Percentiles rank a stretch among this genome's conserved stretches.
phyloP scores from a whole-genome alignment of 1,140 invertebrate species.

The Carcinoscorpius rotundicauda region DNA sequence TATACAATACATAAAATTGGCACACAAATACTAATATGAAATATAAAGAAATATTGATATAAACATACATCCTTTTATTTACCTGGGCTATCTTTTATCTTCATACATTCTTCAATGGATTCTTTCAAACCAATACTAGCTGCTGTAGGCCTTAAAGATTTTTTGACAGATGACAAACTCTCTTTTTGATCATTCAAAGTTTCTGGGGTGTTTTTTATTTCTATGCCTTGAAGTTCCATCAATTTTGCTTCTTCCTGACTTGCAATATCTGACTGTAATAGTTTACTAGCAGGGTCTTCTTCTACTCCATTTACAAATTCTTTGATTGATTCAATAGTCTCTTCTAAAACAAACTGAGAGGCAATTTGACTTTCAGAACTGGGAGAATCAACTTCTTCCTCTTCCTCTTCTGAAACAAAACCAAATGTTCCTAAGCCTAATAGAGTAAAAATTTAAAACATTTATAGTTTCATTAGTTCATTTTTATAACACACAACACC shows the following conservation, averaged over 20 bases:
- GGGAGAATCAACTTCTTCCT: constrained; percentile 7
- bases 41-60: not conserved
- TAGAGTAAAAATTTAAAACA: too few relatives aligned
- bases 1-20: too few relatives aligned
- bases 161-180: not conserved
- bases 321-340: constrained; percentile 24
- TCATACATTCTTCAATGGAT: constrained; percentile 33
- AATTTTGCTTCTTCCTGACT: too few relatives aligned
- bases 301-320: constrained; percentile 7
- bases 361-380: constrained; percentile 7
- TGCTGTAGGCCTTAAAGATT: constrained; percentile 27
- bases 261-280: too few relatives aligned
- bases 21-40: too few relatives aligned
- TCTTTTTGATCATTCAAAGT: too few relatives aligned
- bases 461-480: too few relatives aligned
- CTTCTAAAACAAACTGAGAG: constrained; percentile 24
- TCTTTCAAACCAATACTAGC: constrained; percentile 33
- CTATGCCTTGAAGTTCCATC: too few relatives aligned
- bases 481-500: too few relatives aligned
- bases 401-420: constrained; percentile 9
- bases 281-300: too few relatives aligned
- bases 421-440: too few relatives aligned
- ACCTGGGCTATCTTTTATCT: constrained; percentile 7
- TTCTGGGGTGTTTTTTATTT: too few relatives aligned
- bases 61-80: not conserved